A percentile compares a stretch with the other conserved stretches of the same genome.
These are phyloP conservation scores for Drosophila parabipectinata DNA, from an alignment of 1,140 invertebrate species.

Conservation along the genomic window DNA sequence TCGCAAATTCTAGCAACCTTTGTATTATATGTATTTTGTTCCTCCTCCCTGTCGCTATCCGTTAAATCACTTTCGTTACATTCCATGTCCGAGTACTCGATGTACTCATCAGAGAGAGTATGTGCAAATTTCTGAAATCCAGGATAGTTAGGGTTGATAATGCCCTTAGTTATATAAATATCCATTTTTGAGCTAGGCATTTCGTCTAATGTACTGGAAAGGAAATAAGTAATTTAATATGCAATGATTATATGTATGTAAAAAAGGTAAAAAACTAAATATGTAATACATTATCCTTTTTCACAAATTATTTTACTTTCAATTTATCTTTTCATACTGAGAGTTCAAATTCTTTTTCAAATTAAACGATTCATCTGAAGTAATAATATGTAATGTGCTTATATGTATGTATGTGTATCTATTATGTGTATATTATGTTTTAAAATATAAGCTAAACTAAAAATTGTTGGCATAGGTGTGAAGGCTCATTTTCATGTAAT, in stretches of 20 bases:
- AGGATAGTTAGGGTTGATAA: slow-evolving; percentile 92
- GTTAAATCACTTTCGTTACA: slow-evolving; percentile 59
- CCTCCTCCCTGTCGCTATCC: slow-evolving; percentile 30
- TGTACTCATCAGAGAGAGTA: slow-evolving; percentile 69
- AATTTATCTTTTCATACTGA: no score
- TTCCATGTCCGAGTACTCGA: slow-evolving; percentile 48
- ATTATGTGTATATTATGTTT: neutral
- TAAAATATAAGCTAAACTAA: neutral
- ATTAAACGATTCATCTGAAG: neutral
- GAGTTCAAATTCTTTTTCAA: no score
- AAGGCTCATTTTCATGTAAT: neutral
- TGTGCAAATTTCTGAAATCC: slow-evolving; percentile 87
- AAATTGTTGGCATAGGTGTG: slow-evolving; percentile 19
- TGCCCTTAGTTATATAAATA: slow-evolving; percentile 86
- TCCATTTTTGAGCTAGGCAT: slow-evolving; percentile 39
- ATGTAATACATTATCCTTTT: neutral
- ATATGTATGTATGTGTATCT: neutral
- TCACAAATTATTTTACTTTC: neutral
- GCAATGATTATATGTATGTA: no score
- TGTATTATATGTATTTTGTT: slow-evolving; percentile 13
- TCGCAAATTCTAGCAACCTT: neutral
- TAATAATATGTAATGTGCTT: neutral
- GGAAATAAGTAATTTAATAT: neutral
- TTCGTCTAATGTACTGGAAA: slow-evolving; percentile 8
- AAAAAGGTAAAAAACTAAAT: no score